Evolutionary conservation across 2,113 vertebrate species (phyloP).

Genomic region (Galbula dea): DNA sequence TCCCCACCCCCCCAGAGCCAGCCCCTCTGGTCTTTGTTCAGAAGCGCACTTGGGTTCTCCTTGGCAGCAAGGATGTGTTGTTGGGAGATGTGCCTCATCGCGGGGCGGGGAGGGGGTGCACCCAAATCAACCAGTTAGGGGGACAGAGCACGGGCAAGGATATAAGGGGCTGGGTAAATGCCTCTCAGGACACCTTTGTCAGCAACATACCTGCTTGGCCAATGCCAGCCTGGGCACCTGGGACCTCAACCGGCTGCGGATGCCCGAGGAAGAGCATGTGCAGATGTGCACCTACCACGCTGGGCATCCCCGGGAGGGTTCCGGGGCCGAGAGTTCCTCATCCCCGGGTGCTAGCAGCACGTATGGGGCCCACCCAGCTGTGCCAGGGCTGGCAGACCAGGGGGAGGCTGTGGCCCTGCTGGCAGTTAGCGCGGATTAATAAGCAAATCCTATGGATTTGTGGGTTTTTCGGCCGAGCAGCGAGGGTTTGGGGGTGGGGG

Average conservation of each 20-base stretch:
- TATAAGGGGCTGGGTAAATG: background rate
- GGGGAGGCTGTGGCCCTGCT: background rate
- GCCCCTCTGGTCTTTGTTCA: slow-evolving; percentile 17
- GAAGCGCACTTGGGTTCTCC: background rate
- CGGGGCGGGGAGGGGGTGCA: background rate
- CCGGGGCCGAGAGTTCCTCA: background rate
- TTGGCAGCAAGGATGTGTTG: background rate
- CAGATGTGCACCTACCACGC: fast-evolving
- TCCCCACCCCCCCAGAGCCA: background rate
- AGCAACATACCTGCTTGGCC: fast-evolving
- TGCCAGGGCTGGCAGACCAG: background rate
- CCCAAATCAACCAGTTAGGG: background rate
- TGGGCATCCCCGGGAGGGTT: background rate
- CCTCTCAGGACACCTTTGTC: background rate
- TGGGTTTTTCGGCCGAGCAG: background rate
- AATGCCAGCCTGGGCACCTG: fast-evolving
- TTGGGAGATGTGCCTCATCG: background rate
- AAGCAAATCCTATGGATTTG: slow-evolving; percentile 30
- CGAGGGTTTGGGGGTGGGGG: background rate
- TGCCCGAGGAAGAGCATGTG: background rate
- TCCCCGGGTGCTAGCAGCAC: background rate
- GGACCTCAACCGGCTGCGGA: background rate
- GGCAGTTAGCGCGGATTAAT: background rate
- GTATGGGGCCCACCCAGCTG: background rate
- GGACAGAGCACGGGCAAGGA: background rate